Evolutionary conservation across 2,113 vertebrate genomes (phyloP), one percentile per base, ranked within the genome.

Genomic region (Empidonax traillii): DNA sequence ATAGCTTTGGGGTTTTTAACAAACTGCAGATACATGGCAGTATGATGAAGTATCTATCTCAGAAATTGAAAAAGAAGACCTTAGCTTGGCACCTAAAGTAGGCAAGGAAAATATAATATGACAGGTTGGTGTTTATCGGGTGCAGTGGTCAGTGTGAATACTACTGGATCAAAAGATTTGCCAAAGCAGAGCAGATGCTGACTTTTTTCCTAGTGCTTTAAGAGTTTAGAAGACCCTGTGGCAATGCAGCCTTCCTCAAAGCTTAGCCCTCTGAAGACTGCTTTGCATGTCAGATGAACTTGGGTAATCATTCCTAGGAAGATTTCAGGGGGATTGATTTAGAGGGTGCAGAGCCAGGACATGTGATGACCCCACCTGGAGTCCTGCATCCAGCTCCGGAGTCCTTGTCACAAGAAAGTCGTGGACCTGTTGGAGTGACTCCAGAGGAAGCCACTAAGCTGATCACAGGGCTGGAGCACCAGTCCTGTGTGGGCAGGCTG

Each of bases 321-420:
- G 30, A 37, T 66, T 79, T 75, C 46, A 59, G 41, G 10, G 13
- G 55, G 30, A 6, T n/a, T 69, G 46, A 52, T 79, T 87, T 14
- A 28, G 9, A 75, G 20, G 4, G 5, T 1, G 0, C 56, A 30
- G n/a, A 82, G 16, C n/a, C 7, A 12, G 0, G 3, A 2, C 6
- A 30, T 46, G 12, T 4, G 1, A 19, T 88, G 15, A 6, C 37
- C 31, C 12, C 18, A 23, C 47, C 14, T 49, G 35, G 25, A 69
- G 47, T 62, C 4, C 14, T 46, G 19, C 10, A 16, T 44, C 33
- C 19, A 25, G n/a, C 28, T 76, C 25, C 27, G 25, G n/a, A 33
- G 4, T 6, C 14, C 14, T 51, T 61, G 74, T 0, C 2, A 0
- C 18, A 33, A 20, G 43, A 31, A 72, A 51, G 18, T 27, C 6